phyloP scores from a whole-genome alignment of 2,888 invertebrate genomes.

The Cerceris ruficornis region DNA sequence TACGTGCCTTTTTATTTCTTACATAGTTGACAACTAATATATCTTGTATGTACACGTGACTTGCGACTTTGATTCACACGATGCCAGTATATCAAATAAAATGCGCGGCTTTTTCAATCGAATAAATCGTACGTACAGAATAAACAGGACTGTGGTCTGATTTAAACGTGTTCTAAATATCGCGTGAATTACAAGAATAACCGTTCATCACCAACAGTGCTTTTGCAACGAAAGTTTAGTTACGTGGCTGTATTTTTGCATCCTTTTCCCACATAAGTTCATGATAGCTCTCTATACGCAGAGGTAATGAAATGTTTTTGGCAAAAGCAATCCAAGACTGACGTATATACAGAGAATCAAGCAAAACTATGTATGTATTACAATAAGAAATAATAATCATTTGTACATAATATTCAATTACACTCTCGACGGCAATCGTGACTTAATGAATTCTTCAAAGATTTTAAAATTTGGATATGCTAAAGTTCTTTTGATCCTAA shows the following conservation, averaged over 20 bases:
- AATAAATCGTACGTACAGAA: slow-evolving; percentile 18
- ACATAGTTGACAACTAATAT: slow-evolving; percentile 45
- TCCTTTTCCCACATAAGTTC: slow-evolving; percentile 66
- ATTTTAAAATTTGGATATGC: slow-evolving; percentile 79
- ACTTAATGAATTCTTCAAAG: slow-evolving; percentile 76
- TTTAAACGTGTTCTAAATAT: slow-evolving; percentile 37
- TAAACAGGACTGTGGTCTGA: slow-evolving; percentile 23
- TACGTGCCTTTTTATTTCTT: slow-evolving; percentile 58
- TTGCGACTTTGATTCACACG: slow-evolving; percentile 42
- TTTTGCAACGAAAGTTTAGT: slow-evolving; percentile 67
- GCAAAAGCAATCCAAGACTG: slow-evolving; percentile 80
- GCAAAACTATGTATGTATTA: slow-evolving; percentile 80
- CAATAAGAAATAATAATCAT: slow-evolving; percentile 78
- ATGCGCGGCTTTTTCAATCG: slow-evolving; percentile 33
- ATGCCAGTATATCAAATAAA: slow-evolving; percentile 22
- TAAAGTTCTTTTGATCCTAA: slow-evolving; percentile 74
- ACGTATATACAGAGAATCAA: slow-evolving; percentile 79
- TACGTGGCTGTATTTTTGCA: slow-evolving; percentile 47
- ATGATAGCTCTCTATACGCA: slow-evolving; percentile 60
- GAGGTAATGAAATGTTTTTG: slow-evolving; percentile 70
- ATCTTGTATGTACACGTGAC: slow-evolving; percentile 41
- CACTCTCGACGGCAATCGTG: slow-evolving; percentile 79
- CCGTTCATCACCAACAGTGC: slow-evolving; percentile 63
- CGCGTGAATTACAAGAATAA: slow-evolving; percentile 22
- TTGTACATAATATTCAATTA: slow-evolving; percentile 81